A percentile compares a stretch with the other conserved stretches of the same genome.
These are phyloP conservation scores for Bubalus kerabau DNA, from an alignment of 2,113 vertebrate species.

Conservation along the genomic window DNA sequence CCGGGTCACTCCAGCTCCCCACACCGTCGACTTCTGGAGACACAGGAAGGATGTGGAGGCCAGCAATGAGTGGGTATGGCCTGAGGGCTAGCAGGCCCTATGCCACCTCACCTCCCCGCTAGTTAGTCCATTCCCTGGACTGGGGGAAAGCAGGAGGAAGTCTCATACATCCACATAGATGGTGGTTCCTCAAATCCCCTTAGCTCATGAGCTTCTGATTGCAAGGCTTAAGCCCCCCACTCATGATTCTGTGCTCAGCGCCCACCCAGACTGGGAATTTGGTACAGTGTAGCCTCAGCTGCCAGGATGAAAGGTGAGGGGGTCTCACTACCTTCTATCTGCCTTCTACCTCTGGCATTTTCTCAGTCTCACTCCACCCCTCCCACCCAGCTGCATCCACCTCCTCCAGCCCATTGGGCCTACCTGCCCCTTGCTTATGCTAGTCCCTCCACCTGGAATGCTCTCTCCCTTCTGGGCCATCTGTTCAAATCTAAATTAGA, in stretches of 20 bases:
- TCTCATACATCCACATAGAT: neutral
- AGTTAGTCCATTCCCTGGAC: neutral
- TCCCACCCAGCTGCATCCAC: neutral
- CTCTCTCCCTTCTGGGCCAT: neutral
- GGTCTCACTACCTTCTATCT: neutral
- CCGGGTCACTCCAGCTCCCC: neutral
- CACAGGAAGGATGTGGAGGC: conserved; percentile 46
- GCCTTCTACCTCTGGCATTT: neutral
- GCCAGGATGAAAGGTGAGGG: neutral
- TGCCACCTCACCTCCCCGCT: neutral
- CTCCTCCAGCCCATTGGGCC: neutral
- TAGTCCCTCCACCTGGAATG: neutral
- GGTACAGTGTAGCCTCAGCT: neutral
- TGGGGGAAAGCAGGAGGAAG: neutral
- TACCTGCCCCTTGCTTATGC: neutral
- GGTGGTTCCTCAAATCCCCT: neutral
- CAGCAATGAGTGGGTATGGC: conserved; percentile 22
- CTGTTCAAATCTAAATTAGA: conserved; percentile 25
- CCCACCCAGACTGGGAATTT: neutral
- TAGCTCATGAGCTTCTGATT: neutral
- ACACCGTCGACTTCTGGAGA: conserved; percentile 33
- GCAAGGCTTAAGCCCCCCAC: neutral
- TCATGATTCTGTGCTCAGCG: neutral
- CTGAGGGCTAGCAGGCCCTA: neutral
- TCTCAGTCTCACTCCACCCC: neutral